Evolutionary conservation across 2,797 vertebrate species (phyloP), one percentile per base, ranked within the genome.

Genomic region (Silurus aristotelis): DNA sequence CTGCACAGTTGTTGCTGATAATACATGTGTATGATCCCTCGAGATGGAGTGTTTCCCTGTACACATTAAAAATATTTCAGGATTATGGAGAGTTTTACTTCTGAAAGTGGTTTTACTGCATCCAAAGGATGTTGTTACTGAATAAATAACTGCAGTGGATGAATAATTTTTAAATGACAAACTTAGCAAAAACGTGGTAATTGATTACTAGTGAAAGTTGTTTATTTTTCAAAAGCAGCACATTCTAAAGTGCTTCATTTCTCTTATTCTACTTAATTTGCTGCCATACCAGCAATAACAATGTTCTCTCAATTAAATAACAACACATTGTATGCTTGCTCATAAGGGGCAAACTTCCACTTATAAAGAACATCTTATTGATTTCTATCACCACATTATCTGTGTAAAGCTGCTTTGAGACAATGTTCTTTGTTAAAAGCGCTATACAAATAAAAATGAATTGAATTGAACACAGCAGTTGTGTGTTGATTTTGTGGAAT

Each of bases 1-100:
- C 87, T 90, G 93, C 96, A 95, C 89, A 98, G 96, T 86, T 98
- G 97, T 89, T 96, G 96, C 90, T 97, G 96, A 91, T 99, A 98
- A 93, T 97, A 97, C 89, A 95, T 87, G 55, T 96, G 97, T 92
- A 99, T 97, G 81, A 96, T 97, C 84, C 98, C 97, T 73, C 97
- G 95, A 0, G 95, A 97, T 0, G 97, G 97, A 86, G 96, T 93
- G 0, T 96, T 95, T 15, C 97, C 97, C 97, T 99, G 90, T 63
- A 87, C 38, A 89, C 27, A 84, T 46, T 85, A 58, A 43, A 64
- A 48, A 12, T 8, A 80, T 66, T 56, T 76, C 61, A 76, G 56
- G 27, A 25, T 15, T 31, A 63, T 15, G 46, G 5, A 46, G 38
- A 14, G 14, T 20, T 63, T 22, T 58, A 67, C 77, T n/a, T 58